These are phyloP conservation scores for Tipula vernalis DNA, from an alignment of 2,888 invertebrate species.

Conservation along the genomic window DNA sequence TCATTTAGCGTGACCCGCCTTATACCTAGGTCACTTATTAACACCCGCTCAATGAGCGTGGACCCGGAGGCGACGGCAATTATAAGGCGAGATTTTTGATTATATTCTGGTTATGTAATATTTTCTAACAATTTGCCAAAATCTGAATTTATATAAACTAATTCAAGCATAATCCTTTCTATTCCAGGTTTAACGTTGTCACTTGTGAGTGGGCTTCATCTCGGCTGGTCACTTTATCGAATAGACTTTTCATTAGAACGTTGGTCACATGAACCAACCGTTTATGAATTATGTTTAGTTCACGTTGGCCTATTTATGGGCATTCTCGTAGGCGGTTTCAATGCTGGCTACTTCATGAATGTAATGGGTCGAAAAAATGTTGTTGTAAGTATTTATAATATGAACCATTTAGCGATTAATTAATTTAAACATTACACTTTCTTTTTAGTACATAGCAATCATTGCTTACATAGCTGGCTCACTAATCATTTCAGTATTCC, in stretches of 20 bases:
- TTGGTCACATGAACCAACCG: neutral
- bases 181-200: neutral
- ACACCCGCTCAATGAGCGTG: no score
- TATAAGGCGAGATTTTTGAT: no score
- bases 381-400: neutral
- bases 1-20: no score
- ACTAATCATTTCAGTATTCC: neutral
- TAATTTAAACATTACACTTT: neutral
- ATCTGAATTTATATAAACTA: no score
- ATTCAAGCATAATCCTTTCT: no score
- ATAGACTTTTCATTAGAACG: neutral
- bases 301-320: slow-evolving; percentile 6
- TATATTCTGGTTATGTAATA: no score
- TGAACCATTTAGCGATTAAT: neutral
- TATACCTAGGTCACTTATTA: no score
- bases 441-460: neutral
- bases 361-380: neutral
- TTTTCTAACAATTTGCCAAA: no score
- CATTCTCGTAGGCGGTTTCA: neutral
- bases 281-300: neutral
- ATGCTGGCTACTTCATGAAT: neutral
- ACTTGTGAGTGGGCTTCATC: neutral
- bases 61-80: no score
- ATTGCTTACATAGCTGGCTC: neutral
- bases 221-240: slow-evolving; percentile 1